These are phyloP conservation scores for Orcinus orca DNA, from an alignment of 2,113 vertebrate genomes.

Conservation along the genomic window DNA sequence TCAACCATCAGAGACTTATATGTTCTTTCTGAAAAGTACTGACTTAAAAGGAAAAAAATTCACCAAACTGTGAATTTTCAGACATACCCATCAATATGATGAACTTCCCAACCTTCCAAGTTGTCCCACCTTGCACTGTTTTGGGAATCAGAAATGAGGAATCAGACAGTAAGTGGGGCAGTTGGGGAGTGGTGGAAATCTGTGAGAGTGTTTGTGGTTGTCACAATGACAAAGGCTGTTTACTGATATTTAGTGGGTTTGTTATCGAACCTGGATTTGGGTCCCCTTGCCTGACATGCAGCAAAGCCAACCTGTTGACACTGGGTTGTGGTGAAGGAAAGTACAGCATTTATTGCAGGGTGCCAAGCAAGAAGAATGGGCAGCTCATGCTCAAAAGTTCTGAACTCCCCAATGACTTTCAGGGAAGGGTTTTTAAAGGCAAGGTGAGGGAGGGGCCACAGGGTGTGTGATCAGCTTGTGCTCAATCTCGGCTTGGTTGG, in stretches of 20 bases:
- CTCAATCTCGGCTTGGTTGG: neutral
- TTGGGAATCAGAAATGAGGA: neutral
- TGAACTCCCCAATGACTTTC: neutral
- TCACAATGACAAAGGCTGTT: neutral
- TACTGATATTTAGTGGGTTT: neutral
- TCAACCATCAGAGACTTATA: neutral
- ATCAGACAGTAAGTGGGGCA: neutral
- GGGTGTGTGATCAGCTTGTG: neutral
- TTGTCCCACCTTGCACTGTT: neutral
- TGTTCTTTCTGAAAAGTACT: constrained; percentile 18
- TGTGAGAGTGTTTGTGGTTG: neutral
- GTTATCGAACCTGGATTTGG: neutral
- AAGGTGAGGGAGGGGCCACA: neutral
- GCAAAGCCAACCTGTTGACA: neutral
- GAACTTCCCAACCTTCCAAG: neutral
- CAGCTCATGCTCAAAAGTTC: neutral
- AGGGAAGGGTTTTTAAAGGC: neutral
- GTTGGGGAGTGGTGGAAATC: neutral
- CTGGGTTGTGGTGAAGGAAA: neutral
- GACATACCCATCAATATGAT: neutral
- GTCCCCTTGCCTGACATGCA: neutral
- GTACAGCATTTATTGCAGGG: neutral
- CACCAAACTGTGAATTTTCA: constrained; percentile 4
- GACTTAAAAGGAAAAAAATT: neutral
- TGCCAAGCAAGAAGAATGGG: neutral